Evolutionary conservation across 2,113 vertebrate species (phyloP).

Genomic region (Benitochromis conjunctus): DNA sequence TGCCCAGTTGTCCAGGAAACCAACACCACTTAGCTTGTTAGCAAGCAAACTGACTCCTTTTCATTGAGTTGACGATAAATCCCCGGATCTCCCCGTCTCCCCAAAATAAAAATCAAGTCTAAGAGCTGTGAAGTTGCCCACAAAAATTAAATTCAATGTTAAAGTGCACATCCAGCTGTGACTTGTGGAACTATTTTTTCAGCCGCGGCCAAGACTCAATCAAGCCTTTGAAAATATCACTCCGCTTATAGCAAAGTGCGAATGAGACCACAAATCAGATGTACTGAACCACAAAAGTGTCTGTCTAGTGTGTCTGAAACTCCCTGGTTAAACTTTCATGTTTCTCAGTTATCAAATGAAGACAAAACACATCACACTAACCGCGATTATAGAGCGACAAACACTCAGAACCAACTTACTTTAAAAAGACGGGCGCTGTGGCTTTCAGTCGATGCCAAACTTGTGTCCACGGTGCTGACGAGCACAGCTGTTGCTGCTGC

Average conservation of each 20-base stretch:
- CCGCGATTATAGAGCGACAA: neutral
- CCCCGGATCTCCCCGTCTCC: neutral
- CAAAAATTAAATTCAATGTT: neutral
- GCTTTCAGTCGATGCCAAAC: neutral
- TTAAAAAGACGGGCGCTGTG: neutral
- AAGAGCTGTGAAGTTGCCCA: neutral
- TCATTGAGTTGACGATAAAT: constrained; percentile 12
- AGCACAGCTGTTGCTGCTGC: neutral
- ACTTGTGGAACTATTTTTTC: neutral
- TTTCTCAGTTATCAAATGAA: neutral
- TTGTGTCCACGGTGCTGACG: neutral
- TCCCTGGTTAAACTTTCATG: neutral
- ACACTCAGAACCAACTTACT: neutral
- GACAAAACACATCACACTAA: neutral
- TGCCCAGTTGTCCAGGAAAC: constrained; percentile 60
- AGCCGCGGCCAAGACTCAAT: neutral
- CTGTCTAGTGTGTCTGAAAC: neutral
- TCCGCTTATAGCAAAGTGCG: too few relatives aligned
- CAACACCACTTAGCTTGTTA: constrained; percentile 16
- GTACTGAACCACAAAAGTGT: neutral
- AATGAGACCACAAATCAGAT: neutral
- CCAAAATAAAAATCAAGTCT: neutral
- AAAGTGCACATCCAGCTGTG: neutral
- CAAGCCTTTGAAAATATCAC: neutral
- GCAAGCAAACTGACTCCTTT: neutral